Evolutionary conservation across 2,797 vertebrate species (phyloP).

Genomic region (Enteromius thamalakanensis): DNA sequence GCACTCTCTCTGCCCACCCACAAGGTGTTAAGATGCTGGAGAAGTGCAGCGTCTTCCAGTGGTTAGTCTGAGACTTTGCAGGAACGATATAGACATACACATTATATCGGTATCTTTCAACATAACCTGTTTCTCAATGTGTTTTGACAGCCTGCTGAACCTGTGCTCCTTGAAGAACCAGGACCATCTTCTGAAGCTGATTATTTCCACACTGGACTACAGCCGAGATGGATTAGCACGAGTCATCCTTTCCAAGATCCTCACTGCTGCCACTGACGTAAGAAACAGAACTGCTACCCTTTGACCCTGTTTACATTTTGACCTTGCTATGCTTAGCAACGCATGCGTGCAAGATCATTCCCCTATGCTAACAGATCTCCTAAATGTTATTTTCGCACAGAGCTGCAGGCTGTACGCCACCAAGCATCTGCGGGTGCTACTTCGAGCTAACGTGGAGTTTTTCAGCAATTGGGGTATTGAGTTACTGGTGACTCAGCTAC

Average conservation of each 20-base stretch:
- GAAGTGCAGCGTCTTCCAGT: slow-evolving; percentile 98
- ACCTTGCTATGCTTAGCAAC: neutral
- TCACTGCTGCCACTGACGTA: slow-evolving; percentile 96
- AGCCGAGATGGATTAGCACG: slow-evolving; percentile 95
- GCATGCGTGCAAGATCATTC: neutral
- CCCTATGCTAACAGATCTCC: neutral
- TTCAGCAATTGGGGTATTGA: slow-evolving; percentile 99
- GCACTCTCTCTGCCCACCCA: slow-evolving; percentile 92
- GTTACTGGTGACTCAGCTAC: slow-evolving; percentile 96
- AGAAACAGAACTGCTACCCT: slow-evolving; percentile 61
- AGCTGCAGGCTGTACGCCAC: slow-evolving; percentile 93
- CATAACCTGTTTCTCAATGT: neutral
- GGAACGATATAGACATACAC: neutral
- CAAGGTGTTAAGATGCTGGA: slow-evolving; percentile 97
- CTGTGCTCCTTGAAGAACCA: slow-evolving; percentile 98
- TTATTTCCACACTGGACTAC: slow-evolving; percentile 96
- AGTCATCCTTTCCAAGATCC: slow-evolving; percentile 97
- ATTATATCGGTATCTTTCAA: neutral
- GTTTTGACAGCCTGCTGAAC: slow-evolving; percentile 87
- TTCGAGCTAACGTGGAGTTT: slow-evolving; percentile 96
- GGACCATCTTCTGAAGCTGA: slow-evolving; percentile 94
- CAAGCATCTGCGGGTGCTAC: slow-evolving; percentile 93
- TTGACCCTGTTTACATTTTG: neutral
- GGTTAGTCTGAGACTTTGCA: slow-evolving; percentile 77
- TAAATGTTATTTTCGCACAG: slow-evolving; percentile 68